Percentiles rank a stretch among this genome's conserved stretches.
Evolutionary conservation across 2,888 invertebrate genomes (phyloP).

Genomic region (Ormyrus nitidulus): DNA sequence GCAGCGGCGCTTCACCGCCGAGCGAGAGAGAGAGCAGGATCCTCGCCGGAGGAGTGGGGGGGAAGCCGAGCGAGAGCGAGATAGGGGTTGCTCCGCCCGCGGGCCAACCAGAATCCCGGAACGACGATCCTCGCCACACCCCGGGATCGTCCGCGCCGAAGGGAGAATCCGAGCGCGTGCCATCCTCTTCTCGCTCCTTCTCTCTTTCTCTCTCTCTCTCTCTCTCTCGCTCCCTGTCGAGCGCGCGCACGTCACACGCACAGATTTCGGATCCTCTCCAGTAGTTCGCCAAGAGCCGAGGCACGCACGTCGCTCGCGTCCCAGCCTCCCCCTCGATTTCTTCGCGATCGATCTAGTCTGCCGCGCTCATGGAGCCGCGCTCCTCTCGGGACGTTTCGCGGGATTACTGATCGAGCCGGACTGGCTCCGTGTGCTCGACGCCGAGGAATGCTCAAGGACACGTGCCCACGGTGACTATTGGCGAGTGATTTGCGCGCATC

Average conservation of each 20-base stretch:
- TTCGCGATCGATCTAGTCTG: not conserved
- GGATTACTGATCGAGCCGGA: not conserved
- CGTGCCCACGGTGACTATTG: not conserved
- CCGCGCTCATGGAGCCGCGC: not conserved
- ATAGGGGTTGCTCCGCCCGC: constrained; percentile 75
- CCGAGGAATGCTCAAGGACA: not conserved
- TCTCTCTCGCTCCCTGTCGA: constrained; percentile 59
- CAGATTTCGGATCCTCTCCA: constrained; percentile 70
- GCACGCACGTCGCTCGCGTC: constrained; percentile 66
- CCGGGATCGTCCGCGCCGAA: constrained; percentile 68
- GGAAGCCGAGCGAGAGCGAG: constrained; percentile 62
- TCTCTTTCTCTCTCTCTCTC: constrained; percentile 16
- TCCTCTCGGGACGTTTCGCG: constrained; percentile 9
- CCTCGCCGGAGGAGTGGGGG: constrained; percentile 25
- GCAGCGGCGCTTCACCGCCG: constrained; percentile 48
- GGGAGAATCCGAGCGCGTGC: no score
- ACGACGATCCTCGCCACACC: constrained; percentile 72
- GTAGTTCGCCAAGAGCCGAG: constrained; percentile 73
- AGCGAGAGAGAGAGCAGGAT: constrained; percentile 44
- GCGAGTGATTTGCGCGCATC: not conserved
- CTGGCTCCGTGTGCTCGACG: not conserved
- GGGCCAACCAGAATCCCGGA: constrained; percentile 74
- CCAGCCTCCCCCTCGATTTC: not conserved
- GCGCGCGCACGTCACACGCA: constrained; percentile 39
- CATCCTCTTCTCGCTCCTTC: constrained; percentile 57